A percentile compares a stretch with the other conserved stretches of the same genome.
Conservation (phyloP, 2,888 invertebrate genomes). For the Xestia rhomboidea region DNA sequence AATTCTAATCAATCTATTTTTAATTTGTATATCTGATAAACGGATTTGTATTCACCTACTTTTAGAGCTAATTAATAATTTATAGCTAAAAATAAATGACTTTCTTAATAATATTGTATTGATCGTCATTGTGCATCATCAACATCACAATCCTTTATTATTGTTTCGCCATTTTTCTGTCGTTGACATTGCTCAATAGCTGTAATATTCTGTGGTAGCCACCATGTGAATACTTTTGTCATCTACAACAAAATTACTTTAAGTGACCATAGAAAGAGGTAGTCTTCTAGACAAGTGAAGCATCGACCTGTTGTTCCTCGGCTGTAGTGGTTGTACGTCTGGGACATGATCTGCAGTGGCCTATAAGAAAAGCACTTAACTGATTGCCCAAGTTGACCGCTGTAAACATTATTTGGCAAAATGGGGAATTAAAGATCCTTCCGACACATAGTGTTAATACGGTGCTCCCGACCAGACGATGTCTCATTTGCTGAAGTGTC, state of each 20-base stretch:
- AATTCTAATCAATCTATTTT: slow-evolving; percentile 49
- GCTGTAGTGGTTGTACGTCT: neutral
- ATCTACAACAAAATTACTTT: neutral
- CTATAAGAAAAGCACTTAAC: too few relatives aligned
- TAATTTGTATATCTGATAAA: slow-evolving; percentile 43
- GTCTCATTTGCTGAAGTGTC: too few relatives aligned
- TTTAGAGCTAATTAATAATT: slow-evolving; percentile 4
- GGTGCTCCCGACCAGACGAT: too few relatives aligned
- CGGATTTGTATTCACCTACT: slow-evolving; percentile 4
- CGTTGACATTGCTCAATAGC: neutral
- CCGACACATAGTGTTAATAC: too few relatives aligned
- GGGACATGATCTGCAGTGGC: too few relatives aligned
- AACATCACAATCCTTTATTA: neutral
- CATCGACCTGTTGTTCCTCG: neutral
- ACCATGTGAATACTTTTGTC: neutral
- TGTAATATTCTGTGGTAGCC: neutral
- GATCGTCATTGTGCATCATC: neutral
- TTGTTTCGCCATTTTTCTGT: neutral
- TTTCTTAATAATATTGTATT: slow-evolving; percentile 1
- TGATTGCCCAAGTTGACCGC: too few relatives aligned
- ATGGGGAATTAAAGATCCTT: too few relatives aligned
- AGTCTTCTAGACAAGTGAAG: neutral
- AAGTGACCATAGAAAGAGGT: neutral
- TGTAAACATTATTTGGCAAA: too few relatives aligned
- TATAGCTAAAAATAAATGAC: slow-evolving; percentile 39